Evolutionary conservation across 2,888 invertebrate species (phyloP).

Genomic region (Volucella inflata): DNA sequence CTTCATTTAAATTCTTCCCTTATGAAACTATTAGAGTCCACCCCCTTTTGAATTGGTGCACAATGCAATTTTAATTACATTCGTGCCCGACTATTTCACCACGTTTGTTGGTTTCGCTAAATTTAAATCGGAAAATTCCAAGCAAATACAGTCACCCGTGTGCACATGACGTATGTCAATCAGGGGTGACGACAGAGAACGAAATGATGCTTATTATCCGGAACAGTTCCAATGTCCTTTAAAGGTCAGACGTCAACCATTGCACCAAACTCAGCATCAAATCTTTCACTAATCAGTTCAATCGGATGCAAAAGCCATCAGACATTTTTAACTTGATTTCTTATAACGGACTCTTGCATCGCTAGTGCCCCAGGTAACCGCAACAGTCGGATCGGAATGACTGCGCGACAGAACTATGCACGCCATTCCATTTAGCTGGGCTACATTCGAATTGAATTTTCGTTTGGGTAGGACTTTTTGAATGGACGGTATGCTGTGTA

Average conservation of each 20-base stretch:
- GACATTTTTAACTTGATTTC: constrained; percentile 30
- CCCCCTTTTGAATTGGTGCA: constrained; percentile 2
- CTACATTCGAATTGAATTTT: constrained; percentile 48
- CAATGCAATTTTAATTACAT: constrained; percentile 22
- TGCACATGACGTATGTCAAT: constrained; percentile 12
- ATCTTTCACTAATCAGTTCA: constrained; percentile 24
- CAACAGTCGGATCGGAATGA: constrained; percentile 17
- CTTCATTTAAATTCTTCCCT: neutral
- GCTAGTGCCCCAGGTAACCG: constrained; percentile 21
- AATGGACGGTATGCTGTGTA: neutral
- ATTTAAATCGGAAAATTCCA: constrained; percentile 12
- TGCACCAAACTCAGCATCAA: constrained; percentile 1
- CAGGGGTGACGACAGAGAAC: neutral
- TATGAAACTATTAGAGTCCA: neutral
- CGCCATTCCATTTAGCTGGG: constrained; percentile 1
- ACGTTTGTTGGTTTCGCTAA: constrained; percentile 12
- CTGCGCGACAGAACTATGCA: constrained; percentile 28
- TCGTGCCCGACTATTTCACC: neutral
- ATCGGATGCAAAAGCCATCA: constrained; percentile 14
- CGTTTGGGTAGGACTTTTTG: constrained; percentile 23
- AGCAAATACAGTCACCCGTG: neutral
- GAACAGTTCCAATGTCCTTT: constrained; percentile 14
- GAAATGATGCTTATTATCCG: constrained; percentile 13
- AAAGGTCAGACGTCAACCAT: constrained; percentile 34
- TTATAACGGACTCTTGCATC: constrained; percentile 21